Evolutionary conservation across 2,888 invertebrate genomes (phyloP), one percentile per base, ranked within the genome.

Genomic region (Galerucella calmariensis): DNA sequence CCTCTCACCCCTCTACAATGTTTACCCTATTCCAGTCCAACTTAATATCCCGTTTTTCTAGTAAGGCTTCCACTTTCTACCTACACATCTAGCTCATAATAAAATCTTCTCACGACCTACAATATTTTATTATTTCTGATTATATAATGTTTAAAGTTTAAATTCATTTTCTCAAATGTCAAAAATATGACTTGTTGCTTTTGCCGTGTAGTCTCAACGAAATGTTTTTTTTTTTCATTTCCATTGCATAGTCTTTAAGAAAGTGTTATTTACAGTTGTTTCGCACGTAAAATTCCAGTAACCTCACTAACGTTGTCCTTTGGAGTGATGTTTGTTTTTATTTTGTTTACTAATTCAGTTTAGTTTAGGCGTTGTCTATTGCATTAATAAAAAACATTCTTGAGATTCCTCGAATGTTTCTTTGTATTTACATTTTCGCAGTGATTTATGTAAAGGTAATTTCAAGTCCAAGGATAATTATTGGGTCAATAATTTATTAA

Each of bases 291-390:
- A 65, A 65, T 65, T 46, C 4, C 1, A 20, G 16, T 41, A 65
- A 44, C n/a, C 63, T 16, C 63, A 65, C 63, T 46, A 63, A 44
- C 46, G 46, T 65, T 65, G 63, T 65, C 46, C 46, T 20, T 65
- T 48, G 44, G 6, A 44, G 3, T 65, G 20, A 12, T 65, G 62
- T 41, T 65, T 44, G 63, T 65, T 65, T 65, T 65, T 65, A 65
- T 65, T 65, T 46, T 65, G 46, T 65, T 65, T 65, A 65, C 41
- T 62, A 46, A 65, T 65, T 46, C 63, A 46, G 41, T 62, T 24
- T 44, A 48, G 44, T 65, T 65, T 65, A 65, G 63, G 63, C 46
- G 63, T 65, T 46, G 63, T 16, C 46, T 6, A 12, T 16, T 46
- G 16, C 16, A 16, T 65, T 46, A 5, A 16, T 20, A 62, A 20